phyloP scores from a whole-genome alignment of 2,888 invertebrate genomes.

The Odontocolon sp. region DNA sequence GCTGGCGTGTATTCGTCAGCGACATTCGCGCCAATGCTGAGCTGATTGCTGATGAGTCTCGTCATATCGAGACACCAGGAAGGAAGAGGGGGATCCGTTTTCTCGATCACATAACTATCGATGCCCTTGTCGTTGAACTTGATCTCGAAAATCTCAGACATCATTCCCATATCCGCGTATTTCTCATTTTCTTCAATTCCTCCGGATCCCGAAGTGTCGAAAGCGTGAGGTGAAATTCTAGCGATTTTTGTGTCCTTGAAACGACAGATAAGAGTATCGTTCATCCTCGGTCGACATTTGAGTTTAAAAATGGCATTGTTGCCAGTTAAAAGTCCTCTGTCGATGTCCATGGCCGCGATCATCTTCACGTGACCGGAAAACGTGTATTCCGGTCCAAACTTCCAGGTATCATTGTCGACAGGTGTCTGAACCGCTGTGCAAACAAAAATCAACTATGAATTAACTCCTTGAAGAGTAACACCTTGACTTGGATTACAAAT shows the following conservation, averaged over 20 bases:
- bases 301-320: constrained; percentile 62
- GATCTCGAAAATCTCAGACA: constrained; percentile 61
- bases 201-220: constrained; percentile 44
- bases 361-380: constrained; percentile 62
- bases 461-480: not conserved
- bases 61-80: constrained; percentile 64
- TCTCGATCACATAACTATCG: constrained; percentile 61
- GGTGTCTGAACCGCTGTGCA: constrained; percentile 58
- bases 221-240: constrained; percentile 51
- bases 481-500: no score
- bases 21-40: constrained; percentile 64
- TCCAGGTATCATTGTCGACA: constrained; percentile 57
- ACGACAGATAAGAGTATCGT: constrained; percentile 62
- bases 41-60: constrained; percentile 65
- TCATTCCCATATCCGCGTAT: constrained; percentile 55
- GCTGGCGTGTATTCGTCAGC: constrained; percentile 40
- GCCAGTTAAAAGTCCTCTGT: constrained; percentile 60
- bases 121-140: constrained; percentile 66
- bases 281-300: constrained; percentile 62
- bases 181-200: constrained; percentile 52
- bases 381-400: constrained; percentile 64
- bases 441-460: not conserved
- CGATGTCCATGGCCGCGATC: constrained; percentile 59
- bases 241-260: constrained; percentile 62
- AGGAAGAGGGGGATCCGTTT: constrained; percentile 44